Conservation (phyloP, 2,797 vertebrate genomes). For the Myoxocephalus aenaeus region DNA sequence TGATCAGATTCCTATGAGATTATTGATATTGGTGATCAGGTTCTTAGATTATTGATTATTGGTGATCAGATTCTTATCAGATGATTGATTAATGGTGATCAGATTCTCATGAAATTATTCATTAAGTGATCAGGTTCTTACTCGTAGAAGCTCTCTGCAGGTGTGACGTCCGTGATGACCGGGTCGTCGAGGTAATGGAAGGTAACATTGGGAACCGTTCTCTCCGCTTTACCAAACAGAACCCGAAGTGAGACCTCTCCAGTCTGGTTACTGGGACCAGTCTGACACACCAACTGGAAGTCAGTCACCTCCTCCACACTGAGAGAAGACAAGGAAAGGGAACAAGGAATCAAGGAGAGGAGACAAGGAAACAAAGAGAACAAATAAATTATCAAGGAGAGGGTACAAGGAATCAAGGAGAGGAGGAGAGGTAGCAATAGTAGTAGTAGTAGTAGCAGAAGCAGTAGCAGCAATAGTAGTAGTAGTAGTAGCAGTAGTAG, state of each 20-base stretch:
- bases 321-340: background rate
- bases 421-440: background rate
- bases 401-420: too few relatives aligned
- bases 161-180: constrained; percentile 79
- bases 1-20: background rate
- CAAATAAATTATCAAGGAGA: too few relatives aligned
- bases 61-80: background rate
- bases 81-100: background rate
- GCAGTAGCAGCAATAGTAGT: too few relatives aligned
- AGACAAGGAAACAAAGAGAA: background rate
- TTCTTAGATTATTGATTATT: too few relatives aligned
- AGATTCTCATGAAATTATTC: background rate
- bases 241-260: constrained; percentile 79
- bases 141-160: constrained; percentile 88
- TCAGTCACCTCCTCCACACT: constrained; percentile 79
- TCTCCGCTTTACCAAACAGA: constrained; percentile 84
- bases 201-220: constrained; percentile 64
- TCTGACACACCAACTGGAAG: constrained; percentile 85
- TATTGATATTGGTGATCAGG: too few relatives aligned
- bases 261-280: constrained; percentile 79
- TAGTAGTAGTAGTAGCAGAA: constrained; percentile 81
- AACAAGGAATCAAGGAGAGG: background rate
- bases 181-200: constrained; percentile 88
- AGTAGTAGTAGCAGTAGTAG: too few relatives aligned
- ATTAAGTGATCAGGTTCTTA: constrained; percentile 63